Evolutionary conservation across 2,113 vertebrate genomes (phyloP).

Genomic region (Neodontobutis hainanensis): DNA sequence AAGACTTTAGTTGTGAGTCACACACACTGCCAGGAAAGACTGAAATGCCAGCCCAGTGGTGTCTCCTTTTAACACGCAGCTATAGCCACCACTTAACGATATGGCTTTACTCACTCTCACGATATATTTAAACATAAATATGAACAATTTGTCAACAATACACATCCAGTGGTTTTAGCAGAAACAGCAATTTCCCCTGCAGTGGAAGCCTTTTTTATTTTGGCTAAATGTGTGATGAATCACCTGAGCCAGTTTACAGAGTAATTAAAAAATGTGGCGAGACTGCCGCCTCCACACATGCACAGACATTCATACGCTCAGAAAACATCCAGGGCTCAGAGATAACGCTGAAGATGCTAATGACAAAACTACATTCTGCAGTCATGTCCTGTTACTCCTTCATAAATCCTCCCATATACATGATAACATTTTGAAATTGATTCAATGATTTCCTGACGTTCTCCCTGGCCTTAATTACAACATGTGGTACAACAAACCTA

Average conservation of each 20-base stretch:
- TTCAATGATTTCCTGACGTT: neutral
- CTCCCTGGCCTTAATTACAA: too few relatives aligned
- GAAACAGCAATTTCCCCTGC: constrained; percentile 8
- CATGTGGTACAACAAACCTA: too few relatives aligned
- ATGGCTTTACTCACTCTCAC: neutral
- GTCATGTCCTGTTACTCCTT: too few relatives aligned
- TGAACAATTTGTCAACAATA: constrained; percentile 7
- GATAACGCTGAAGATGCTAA: constrained; percentile 20
- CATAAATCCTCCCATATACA: too few relatives aligned
- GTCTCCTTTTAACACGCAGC: constrained; percentile 26
- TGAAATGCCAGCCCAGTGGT: constrained; percentile 20
- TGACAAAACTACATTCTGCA: constrained; percentile 6
- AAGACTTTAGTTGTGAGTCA: constrained; percentile 48
- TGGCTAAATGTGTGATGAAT: constrained; percentile 25
- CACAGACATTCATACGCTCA: constrained; percentile 1
- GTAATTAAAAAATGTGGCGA: constrained; percentile 21
- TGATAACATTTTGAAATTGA: neutral
- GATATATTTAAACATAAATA: constrained; percentile 2
- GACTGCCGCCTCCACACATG: constrained; percentile 20
- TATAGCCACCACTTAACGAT: constrained; percentile 3
- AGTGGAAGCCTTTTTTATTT: neutral
- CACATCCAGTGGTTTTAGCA: constrained; percentile 2
- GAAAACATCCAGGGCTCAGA: constrained; percentile 7
- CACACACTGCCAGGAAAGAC: constrained; percentile 45
- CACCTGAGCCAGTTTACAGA: constrained; percentile 21